Base-by-base conservation (phyloP, 2,113 vertebrate species). In the Anhinga anhinga region DNA sequence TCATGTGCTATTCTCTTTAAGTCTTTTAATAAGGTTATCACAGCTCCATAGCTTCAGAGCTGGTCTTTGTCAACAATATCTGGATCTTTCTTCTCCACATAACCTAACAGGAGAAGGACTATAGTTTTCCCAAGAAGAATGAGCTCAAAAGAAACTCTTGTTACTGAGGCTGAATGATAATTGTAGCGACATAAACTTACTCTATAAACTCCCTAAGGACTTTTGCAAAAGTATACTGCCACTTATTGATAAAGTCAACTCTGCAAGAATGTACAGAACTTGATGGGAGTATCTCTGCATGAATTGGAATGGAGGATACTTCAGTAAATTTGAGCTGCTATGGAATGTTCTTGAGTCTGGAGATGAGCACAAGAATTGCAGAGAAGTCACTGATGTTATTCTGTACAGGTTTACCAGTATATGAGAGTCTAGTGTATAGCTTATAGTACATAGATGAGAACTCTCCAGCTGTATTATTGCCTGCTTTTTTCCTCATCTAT, bases 361-460 rank as follows among this genome's bases (percentile, higher is more conserved):
- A 94, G 27, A 34, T 3, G 6, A 30, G 34, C 73, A 53, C 14
- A 73, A 52, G 74, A 90, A 36, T 5, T 70, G 30, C 55, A 81
- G 50, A 96, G 36, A 53, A 78, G 21, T 42, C 32, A 20, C 45
- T 53, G 32, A 38, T 23, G 47, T 9, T 71, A 15, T 15, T 82
- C 13, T 56, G 7, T 34, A 27, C 29, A 59, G 8, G 8, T n/a
- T 90, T 58, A 49, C 58, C 4, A 4, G 13, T 5, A 13, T 8
- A 30, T 0, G 2, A 44, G 6, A 59, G 12, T 16, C 11, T 13
- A 58, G 8, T 8, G 14, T 42, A 20, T 9, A 85, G 2, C 29
- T 71, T 22, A 18, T 7, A 88, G 12, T 9, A 42, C 17, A 45
- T 1, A 87, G 32, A 44, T 40, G 21, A 94, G 32, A 78, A 45